Evolutionary conservation across 1,140 invertebrate genomes (phyloP), one percentile per base, ranked within the genome.

Genomic region (Frieseomelitta varia): DNA sequence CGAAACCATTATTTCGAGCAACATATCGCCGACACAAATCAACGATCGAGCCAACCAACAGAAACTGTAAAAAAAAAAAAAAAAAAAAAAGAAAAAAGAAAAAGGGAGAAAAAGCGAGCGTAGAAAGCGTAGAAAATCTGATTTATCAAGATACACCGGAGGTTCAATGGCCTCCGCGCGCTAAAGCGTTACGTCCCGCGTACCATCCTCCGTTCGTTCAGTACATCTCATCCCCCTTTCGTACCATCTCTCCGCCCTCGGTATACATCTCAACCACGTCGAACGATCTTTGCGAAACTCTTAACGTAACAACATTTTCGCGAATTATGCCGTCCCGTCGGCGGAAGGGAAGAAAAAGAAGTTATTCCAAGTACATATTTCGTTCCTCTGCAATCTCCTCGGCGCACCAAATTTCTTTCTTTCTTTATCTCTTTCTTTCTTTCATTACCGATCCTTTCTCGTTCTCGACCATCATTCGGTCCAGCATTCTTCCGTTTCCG

Each of bases 101-200:
- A 47, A 10, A 47, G 8, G 8, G 39, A 10, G 8, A 47, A 47
- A 47, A 47, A 10, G 39, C 34, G 24, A 39, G 27, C 21, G 19
- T 6, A 10, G 17, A 27, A 51, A 39, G 27, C 21, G 19, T 6
- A 10, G 17, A 27, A 51, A 53, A 55, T 78, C 75, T 51, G 39
- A 27, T 53, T 21, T 61, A 27, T 15, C 12, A 17, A 78, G 27
- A 71, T 47, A 39, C 27, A 34, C 14, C 11, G 21, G 3, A 55
- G 47, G 75, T 83, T 79, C 65, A 53, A 79, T 39, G 65, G 77
- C 75, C 75, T 56, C 75, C 27, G 19, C 27, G 19, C 51, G n/a
- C 30, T 58, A 51, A 82, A 53, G 51, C 80, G 69, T 61, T 61
- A 10, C 39, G 19, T 47, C 56, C 15, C 34, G 30, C 34, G 15